These are phyloP conservation scores for Rallus crepitans DNA, from an alignment of 2,797 vertebrate species.

Conservation along the genomic window DNA sequence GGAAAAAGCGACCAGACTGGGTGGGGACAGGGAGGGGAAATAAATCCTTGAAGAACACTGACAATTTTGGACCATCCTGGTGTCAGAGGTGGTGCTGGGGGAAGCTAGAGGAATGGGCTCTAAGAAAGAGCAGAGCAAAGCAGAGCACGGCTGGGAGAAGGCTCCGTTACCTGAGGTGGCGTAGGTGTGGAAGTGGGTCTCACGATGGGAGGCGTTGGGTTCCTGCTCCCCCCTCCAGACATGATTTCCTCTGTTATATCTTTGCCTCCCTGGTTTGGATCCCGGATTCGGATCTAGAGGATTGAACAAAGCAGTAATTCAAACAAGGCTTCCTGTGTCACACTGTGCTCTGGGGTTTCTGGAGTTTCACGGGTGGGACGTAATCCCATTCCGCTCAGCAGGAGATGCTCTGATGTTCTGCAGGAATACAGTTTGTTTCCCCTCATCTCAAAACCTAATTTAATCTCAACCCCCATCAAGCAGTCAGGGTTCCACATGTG, in stretches of 20 bases:
- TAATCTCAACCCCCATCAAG: background rate
- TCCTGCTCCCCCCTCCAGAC: conserved; percentile 88
- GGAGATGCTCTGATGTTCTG: background rate
- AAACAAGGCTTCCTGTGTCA: background rate
- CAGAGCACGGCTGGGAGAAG: background rate
- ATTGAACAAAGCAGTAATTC: background rate
- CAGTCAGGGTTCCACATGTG: background rate
- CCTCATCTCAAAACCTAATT: background rate
- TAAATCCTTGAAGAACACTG: fast-evolving
- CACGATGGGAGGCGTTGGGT: conserved; percentile 84
- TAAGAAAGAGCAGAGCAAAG: background rate
- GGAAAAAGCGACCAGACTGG: background rate
- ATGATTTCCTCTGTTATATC: conserved; percentile 99
- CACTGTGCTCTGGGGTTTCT: fast-evolving
- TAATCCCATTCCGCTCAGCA: fast-evolving
- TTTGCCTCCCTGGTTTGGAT: conserved; percentile 97
- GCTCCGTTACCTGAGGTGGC: conserved; percentile 86
- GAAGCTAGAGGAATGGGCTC: background rate
- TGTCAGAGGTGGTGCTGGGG: conserved; percentile 52
- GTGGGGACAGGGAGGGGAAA: no score
- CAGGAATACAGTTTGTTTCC: background rate
- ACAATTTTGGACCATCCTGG: background rate
- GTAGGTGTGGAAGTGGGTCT: conserved; percentile 81
- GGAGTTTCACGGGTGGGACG: fast-evolving
- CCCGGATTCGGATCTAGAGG: conserved; percentile 94